A percentile compares a stretch with the other conserved stretches of the same genome.
Conservation (phyloP, 2,888 invertebrate species). For the Leucania comma region DNA sequence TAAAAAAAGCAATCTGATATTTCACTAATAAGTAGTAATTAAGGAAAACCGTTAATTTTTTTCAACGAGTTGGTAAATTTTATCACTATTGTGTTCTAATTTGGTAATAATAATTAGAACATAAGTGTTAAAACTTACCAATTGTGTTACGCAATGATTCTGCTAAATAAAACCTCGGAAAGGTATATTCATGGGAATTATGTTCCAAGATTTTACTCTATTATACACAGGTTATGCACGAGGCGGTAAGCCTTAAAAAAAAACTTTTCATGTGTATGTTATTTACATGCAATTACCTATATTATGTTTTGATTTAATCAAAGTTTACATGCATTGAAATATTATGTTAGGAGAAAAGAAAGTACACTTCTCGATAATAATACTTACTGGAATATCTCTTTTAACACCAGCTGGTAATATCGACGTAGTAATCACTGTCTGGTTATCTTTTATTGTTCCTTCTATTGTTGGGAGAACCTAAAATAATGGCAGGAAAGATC, state of each 20-base stretch:
- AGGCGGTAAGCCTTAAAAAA: too few species aligned
- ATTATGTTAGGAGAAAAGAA: not conserved
- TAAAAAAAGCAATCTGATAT: too few species aligned
- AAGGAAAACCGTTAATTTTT: too few species aligned
- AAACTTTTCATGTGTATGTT: not conserved
- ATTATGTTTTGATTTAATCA: too few species aligned
- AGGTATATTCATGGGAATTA: too few species aligned
- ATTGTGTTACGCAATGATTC: too few species aligned
- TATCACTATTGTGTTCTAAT: too few species aligned
- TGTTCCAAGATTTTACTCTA: not conserved
- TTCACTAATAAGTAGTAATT: too few species aligned
- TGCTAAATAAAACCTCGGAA: too few species aligned
- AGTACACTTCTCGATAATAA: not conserved
- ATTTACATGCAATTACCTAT: not conserved
- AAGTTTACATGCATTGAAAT: not conserved
- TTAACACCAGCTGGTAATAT: constrained; percentile 16
- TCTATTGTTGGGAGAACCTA: constrained; percentile 49
- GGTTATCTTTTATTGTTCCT: constrained; percentile 52
- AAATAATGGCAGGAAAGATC: constrained; percentile 15
- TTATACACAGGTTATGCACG: not conserved
- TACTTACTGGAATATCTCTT: constrained; percentile 52
- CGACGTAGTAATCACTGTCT: constrained; percentile 28
- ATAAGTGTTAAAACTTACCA: too few species aligned
- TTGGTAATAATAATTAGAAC: too few species aligned
- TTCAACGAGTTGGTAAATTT: too few species aligned